phyloP scores from a whole-genome alignment of 2,888 invertebrate genomes.

The Troides oblongomaculatus region DNA sequence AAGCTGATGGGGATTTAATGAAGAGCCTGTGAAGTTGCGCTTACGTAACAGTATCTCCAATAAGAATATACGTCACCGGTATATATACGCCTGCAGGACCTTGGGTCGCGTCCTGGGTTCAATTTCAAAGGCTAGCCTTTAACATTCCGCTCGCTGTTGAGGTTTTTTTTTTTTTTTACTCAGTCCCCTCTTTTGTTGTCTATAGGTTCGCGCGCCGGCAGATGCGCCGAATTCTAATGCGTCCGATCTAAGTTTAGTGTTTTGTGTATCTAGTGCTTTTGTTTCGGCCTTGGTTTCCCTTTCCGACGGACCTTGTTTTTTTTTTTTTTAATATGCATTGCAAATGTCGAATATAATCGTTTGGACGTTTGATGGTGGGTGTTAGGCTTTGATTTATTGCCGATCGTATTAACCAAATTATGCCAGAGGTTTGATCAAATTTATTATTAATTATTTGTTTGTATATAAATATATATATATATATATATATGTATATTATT shows the following conservation, averaged over 20 bases:
- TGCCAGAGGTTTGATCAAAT: too few relatives aligned
- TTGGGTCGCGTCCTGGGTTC: slow-evolving; percentile 9
- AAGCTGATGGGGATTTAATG: too few relatives aligned
- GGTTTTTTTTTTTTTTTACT: slow-evolving; percentile 12
- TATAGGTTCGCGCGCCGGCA: slow-evolving; percentile 19
- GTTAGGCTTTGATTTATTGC: too few relatives aligned
- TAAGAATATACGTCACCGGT: too few relatives aligned
- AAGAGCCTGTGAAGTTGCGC: too few relatives aligned
- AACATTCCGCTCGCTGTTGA: slow-evolving; percentile 21
- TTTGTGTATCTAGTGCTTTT: slow-evolving; percentile 16
- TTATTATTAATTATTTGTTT: too few relatives aligned
- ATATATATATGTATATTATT: too few relatives aligned
- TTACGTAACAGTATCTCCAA: too few relatives aligned
- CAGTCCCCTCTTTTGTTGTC: slow-evolving; percentile 28
- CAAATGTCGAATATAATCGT: slow-evolving; percentile 4
- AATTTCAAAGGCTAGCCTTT: slow-evolving; percentile 22
- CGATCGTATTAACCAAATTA: too few relatives aligned
- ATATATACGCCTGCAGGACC: not conserved
- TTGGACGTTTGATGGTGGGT: not conserved
- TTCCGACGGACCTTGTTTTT: slow-evolving; percentile 5
- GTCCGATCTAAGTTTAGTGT: slow-evolving; percentile 10
- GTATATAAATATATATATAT: too few relatives aligned
- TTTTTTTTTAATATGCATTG: slow-evolving; percentile 15
- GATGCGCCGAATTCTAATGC: slow-evolving; percentile 20
- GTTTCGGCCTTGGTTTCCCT: slow-evolving; percentile 13